These are phyloP conservation scores for Pantherophis alleghaniensis DNA, from an alignment of 2,797 vertebrate genomes.

Conservation along the genomic window DNA sequence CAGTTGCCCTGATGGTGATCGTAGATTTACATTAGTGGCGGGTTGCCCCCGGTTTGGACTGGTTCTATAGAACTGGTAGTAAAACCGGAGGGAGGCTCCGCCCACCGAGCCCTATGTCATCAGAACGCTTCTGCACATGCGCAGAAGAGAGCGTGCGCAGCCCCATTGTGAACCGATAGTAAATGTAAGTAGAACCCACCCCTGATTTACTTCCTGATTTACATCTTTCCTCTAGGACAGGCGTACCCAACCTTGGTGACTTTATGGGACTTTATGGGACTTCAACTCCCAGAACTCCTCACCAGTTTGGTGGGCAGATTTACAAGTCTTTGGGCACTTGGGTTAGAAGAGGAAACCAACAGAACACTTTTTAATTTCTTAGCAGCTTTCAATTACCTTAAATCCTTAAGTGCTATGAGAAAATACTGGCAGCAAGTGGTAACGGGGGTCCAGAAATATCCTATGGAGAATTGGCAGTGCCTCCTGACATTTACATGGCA, in stretches of 20 bases:
- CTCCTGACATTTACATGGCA: background rate
- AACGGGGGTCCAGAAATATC: background rate
- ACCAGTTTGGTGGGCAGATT: background rate
- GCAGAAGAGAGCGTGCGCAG: rapidly evolving
- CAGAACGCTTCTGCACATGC: too few species aligned
- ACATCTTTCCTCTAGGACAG: background rate
- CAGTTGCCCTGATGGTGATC: background rate
- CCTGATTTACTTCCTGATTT: background rate
- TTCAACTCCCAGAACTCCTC: background rate
- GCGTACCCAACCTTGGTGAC: background rate
- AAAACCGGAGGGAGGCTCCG: too few species aligned
- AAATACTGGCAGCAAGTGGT: background rate
- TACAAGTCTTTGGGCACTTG: background rate
- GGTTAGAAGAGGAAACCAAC: background rate
- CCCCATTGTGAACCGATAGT: too few species aligned
- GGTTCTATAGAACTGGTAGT: too few species aligned
- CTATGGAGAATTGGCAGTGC: background rate
- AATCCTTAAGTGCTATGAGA: background rate
- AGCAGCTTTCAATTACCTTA: background rate
- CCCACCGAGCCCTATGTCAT: too few species aligned
- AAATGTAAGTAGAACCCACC: too few species aligned
- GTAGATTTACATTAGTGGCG: background rate
- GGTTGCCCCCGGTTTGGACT: too few species aligned
- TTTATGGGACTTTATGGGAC: background rate
- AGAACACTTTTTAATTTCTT: background rate